A percentile compares a stretch with the other conserved stretches of the same genome.
These are phyloP conservation scores for Invenusta paracnida DNA, from an alignment of 2,888 invertebrate species.

Conservation along the genomic window DNA sequence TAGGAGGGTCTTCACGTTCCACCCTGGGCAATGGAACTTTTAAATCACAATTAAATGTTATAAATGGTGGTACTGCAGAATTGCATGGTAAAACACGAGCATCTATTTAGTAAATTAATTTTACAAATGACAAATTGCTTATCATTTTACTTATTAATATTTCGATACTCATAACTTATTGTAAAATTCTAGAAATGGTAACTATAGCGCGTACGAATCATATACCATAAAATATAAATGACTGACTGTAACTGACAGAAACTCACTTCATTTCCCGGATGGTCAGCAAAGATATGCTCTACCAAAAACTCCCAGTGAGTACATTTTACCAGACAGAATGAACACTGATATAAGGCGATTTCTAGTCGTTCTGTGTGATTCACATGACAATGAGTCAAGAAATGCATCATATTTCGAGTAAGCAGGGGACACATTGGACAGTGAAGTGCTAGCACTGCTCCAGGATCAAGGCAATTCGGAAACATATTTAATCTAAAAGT, in stretches of 20 bases:
- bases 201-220: too few species aligned
- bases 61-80: too few species aligned
- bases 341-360: not conserved
- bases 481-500: not conserved
- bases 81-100: too few species aligned
- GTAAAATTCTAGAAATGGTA: too few species aligned
- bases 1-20: too few species aligned
- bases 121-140: too few species aligned
- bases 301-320: constrained; percentile 4
- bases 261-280: not conserved
- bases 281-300: not conserved
- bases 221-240: too few species aligned
- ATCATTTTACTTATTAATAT: too few species aligned
- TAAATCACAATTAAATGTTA: too few species aligned
- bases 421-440: constrained; percentile 34
- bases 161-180: too few species aligned
- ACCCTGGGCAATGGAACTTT: too few species aligned
- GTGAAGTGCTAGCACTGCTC: constrained; percentile 22
- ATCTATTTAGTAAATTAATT: not conserved
- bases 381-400: constrained; percentile 32
- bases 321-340: not conserved
- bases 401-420: constrained; percentile 17
- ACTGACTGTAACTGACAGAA: too few species aligned
- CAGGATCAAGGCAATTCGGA: constrained; percentile 23
- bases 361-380: constrained; percentile 18